phyloP scores from a whole-genome alignment of 2,113 vertebrate genomes.

The Chaenocephalus aceratus region DNA sequence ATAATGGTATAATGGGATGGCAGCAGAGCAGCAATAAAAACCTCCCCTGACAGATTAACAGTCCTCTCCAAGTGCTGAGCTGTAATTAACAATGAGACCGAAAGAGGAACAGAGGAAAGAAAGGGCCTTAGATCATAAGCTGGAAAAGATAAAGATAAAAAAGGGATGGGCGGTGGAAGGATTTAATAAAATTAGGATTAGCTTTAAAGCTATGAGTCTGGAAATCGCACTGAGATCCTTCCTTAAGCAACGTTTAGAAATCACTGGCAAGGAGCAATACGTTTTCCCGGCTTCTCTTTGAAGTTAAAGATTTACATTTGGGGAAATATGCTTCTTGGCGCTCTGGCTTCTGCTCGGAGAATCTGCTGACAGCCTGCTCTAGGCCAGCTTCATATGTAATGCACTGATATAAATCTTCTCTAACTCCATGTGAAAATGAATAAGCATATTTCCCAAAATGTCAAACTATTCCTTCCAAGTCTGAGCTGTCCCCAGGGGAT shows the following conservation, averaged over 20 bases:
- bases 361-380: background rate
- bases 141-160: slow-evolving; percentile 49
- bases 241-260: slow-evolving; percentile 27
- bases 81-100: slow-evolving; percentile 85
- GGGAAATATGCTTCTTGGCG: background rate
- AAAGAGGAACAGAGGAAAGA: slow-evolving; percentile 58
- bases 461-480: background rate
- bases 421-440: background rate
- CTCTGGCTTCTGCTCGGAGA: background rate
- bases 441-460: background rate
- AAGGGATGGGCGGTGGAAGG: slow-evolving; percentile 11
- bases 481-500: background rate
- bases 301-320: slow-evolving; percentile 17
- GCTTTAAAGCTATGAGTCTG: slow-evolving; percentile 14
- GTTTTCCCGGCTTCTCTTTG: background rate
- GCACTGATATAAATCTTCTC: background rate
- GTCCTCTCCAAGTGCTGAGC: slow-evolving; percentile 74
- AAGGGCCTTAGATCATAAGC: slow-evolving; percentile 61
- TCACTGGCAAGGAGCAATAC: background rate
- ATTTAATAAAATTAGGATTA: slow-evolving; percentile 50
- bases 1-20: slow-evolving; percentile 86
- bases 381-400: background rate
- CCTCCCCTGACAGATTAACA: slow-evolving; percentile 86
- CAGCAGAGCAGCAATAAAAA: slow-evolving; percentile 85
- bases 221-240: slow-evolving; percentile 4